Base-by-base conservation (phyloP, 2,797 vertebrate species). In the Syndactyla subalaris region DNA sequence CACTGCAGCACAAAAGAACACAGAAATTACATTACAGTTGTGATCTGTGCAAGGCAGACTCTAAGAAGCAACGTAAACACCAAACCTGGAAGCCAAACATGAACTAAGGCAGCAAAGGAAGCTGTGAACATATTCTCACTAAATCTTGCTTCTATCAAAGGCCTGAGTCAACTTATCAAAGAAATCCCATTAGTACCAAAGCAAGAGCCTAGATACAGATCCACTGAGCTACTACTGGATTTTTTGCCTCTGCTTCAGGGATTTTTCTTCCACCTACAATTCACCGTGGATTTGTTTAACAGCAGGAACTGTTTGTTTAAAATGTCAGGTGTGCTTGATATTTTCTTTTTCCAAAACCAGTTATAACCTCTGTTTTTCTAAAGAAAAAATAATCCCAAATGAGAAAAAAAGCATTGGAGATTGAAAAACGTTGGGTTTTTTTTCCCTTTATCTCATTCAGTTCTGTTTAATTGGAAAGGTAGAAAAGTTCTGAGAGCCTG, bases 281-380 rank as follows among this genome's bases (percentile, higher is more conserved):
- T 93, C 95, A 93, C 34, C 2, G 1, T 61, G 57, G 89, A 94
- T 90, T 95, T 93, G 62, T 77, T 95, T 76, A 95, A 78, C 59
- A 93, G 85, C 70, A 77, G 24, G 46, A 93, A 90, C 45, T 63
- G 48, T 92, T 96, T 96, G 89, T 82, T 96, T 93, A 95, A 95
- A 88, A 90, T n/a, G 57, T 87, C 89, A 96, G 93, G 76, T 93
- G 85, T 48, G 48, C 67, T 63, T 83, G 48, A 34, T 92, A 84
- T 90, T 88, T 92, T 95, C 59, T 79, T 85, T 91, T 85, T 74
- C 52, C 38, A 90, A 93, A 91, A 82, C 41, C 70, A 82, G 48
- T 63, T 96, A 91, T 78, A 92, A 82, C 49, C 49, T 81, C 51
- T 66, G 36, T 71, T 91, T 92, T 94, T 89, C 74, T 81, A 43